Evolutionary conservation across 1,140 invertebrate species (phyloP), one percentile per base, ranked within the genome.

Genomic region (Drosophila watanabei): DNA sequence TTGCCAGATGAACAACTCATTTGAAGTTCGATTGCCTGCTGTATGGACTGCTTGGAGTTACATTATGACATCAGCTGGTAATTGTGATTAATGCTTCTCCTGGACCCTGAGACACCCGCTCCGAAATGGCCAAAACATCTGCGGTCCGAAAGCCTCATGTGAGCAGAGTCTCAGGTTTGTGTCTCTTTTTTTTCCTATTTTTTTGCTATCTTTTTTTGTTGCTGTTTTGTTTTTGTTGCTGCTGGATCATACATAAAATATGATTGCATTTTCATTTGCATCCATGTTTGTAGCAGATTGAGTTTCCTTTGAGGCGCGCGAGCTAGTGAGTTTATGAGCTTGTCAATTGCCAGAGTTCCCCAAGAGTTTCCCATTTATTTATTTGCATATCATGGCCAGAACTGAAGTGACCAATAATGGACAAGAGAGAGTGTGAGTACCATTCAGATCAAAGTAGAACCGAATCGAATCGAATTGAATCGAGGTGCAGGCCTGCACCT

Each of bases 221-320:
- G 30, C 30, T 60, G 24, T 56, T 70, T 18, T 45, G 24, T 45
- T 43, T 51, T 46, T 61, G 24, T 33, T 60, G 4, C 80, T 71
- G 75, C 70, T 62, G 82, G 65, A 72, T 66, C 86, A 86, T 89
- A 75, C 86, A 89, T 89, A 89, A 89, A 89, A 89, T 90, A 89
- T 89, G 86, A 89, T 89, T 89, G 86, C 86, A 79, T 89, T 89
- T 80, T 91, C 86, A 89, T 89, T 89, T 90, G 86, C 85, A 90
- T 80, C 86, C 54, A 57, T 57, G 54, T 39, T 57, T 57, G 54
- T 82, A 86, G 71, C 84, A 90, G 86, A 89, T 89, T 89, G 86
- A 89, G 89, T 89, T 89, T 89, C 86, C 79, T 75, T 86, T 86
- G 71, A 86, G 82, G 72, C 82, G 79, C 83, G 86, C 86, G 86